Base-by-base conservation (phyloP, 2,797 vertebrate genomes). In the Anguilla anguilla region DNA sequence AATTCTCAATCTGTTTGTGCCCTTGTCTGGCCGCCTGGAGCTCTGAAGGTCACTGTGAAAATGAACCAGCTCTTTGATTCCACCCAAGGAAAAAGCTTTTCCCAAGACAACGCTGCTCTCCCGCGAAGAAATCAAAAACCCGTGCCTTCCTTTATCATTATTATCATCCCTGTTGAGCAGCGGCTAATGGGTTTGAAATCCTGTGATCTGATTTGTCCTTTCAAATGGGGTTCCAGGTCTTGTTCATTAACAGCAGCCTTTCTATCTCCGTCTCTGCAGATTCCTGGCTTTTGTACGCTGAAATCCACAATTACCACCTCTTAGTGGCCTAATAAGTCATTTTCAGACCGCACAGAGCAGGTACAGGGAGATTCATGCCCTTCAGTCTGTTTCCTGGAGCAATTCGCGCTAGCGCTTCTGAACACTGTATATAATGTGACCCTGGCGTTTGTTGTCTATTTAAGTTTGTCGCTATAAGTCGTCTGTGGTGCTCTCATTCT, bases 1-100 rank as follows among this genome's bases (percentile, higher is more conserved):
- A 98, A 98, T 98, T 98, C 96, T 96, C 97, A 97, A 97, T 97
- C 97, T 98, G 96, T 97, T 97, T 95, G 94, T 96, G 96, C 96
- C 96, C 95, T 95, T 96, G 95, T 94, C 96, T 97, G 95, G 95
- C 95, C 95, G 95, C 94, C 92, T 96, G 95, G 94, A 97, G 96
- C 93, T 91, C 93, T 97, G 97, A 98, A 99, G 97, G 98, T 98
- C 97, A 98, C 96, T 93, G 91, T 92, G 95, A 97, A 95, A 97
- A 95, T 96, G 95, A 97, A 95, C 95, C 94, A 15, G 95, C 94
- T 94, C 94, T 94, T 96, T 94, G 93, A 94, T 95, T 97, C 95
- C 94, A 95, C 95, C 94, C 93, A 91, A 91, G 92, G 92, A 95
- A 95, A 95, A 86, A 85, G 64, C 93, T 94, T 92, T 94, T 93